phyloP scores from a whole-genome alignment of 2,888 invertebrate genomes.

The Idaea dimidiata region DNA sequence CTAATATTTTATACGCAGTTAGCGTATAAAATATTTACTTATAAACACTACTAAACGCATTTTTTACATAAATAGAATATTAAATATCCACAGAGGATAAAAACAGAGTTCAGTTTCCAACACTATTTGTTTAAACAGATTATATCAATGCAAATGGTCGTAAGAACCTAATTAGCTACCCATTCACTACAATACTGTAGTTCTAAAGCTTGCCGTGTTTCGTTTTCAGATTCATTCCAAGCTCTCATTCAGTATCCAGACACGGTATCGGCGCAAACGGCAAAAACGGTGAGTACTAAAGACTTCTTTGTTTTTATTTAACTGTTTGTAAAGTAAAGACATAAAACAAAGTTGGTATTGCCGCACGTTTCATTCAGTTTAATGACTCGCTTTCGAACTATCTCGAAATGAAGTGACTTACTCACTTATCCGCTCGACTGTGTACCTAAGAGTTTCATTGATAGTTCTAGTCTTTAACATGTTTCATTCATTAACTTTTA shows the following conservation, averaged over 20 bases:
- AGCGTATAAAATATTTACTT: no score
- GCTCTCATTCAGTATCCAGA: conserved; percentile 99
- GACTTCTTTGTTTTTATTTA: conserved; percentile 70
- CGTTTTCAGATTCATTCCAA: conserved; percentile 94
- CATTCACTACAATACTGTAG: conserved; percentile 7
- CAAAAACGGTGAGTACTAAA: conserved; percentile 90
- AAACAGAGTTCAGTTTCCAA: not conserved
- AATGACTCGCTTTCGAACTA: conserved; percentile 70
- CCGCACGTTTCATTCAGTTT: conserved; percentile 72
- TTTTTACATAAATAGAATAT: not conserved
- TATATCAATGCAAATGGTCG: conserved; percentile 6
- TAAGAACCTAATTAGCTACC: conserved; percentile 13
- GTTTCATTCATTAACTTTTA: conserved; percentile 1
- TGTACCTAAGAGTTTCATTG: conserved; percentile 38
- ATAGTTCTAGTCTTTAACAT: conserved; percentile 24
- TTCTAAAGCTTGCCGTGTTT: conserved; percentile 32
- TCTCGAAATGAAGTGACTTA: conserved; percentile 60
- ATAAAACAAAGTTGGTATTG: conserved; percentile 75
- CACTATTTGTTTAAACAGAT: conserved; percentile 5
- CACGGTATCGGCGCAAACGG: conserved; percentile 97
- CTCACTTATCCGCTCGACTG: conserved; percentile 44
- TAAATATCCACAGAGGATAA: not conserved
- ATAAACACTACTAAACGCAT: no score
- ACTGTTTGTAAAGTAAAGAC: conserved; percentile 67
- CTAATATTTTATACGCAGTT: no score